A percentile compares a stretch with the other conserved stretches of the same genome.
phyloP scores from a whole-genome alignment of 2,113 vertebrate genomes.

The Anhinga anhinga region DNA sequence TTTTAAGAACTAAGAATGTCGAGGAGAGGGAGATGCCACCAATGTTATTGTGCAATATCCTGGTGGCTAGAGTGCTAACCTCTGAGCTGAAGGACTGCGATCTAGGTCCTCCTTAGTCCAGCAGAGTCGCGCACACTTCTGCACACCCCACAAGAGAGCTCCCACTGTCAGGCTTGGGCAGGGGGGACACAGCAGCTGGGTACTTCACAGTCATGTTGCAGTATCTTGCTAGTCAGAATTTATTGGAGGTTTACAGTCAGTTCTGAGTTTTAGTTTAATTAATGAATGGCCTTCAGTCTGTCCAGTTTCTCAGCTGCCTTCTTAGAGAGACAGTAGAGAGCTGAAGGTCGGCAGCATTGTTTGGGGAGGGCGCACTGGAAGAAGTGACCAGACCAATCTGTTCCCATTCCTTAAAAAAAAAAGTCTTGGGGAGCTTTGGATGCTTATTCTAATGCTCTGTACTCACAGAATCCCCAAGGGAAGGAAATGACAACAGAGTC shows the following conservation, averaged over 20 bases:
- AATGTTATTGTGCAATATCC: not conserved
- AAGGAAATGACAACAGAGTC: not conserved
- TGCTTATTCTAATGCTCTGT: not conserved
- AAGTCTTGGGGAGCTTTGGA: not conserved
- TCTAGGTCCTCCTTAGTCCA: no score
- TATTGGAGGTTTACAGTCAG: not conserved
- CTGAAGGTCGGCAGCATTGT: not conserved
- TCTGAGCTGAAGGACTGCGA: not conserved
- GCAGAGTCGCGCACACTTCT: rapidly evolving
- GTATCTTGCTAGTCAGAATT: not conserved
- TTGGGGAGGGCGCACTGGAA: not conserved
- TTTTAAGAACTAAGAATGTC: not conserved
- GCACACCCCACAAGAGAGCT: not conserved
- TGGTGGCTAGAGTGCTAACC: not conserved
- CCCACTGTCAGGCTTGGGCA: not conserved
- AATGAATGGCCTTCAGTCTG: not conserved
- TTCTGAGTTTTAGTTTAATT: not conserved
- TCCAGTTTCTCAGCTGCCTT: not conserved
- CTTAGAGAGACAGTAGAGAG: not conserved
- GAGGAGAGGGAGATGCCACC: not conserved
- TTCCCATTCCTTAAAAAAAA: not conserved
- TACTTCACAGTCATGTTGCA: not conserved
- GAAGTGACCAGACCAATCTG: not conserved
- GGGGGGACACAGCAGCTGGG: not conserved
- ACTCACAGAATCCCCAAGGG: not conserved